A percentile compares a stretch with the other conserved stretches of the same genome.
Conservation (phyloP, 2,797 vertebrate genomes). For the Choloepus didactylus region DNA sequence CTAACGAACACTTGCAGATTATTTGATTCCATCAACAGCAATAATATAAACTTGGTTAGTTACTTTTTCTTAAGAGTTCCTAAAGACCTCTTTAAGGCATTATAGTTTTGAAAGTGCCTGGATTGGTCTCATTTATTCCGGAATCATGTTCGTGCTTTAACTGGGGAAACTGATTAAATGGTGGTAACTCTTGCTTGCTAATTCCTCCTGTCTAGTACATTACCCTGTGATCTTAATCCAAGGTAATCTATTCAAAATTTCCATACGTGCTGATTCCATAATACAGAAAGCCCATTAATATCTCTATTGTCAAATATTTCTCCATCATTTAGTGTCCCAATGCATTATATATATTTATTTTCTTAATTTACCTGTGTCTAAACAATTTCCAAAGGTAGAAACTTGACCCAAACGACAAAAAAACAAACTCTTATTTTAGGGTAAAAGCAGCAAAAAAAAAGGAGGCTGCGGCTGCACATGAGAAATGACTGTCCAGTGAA, state of each 20-base stretch:
- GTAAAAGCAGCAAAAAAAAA: conserved; percentile 9
- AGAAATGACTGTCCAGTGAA: conserved; percentile 48
- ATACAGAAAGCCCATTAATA: neutral
- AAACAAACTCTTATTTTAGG: conserved; percentile 1
- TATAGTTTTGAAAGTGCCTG: neutral
- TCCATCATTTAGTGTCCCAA: neutral
- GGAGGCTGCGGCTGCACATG: neutral
- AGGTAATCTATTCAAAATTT: conserved; percentile 34
- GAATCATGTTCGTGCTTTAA: neutral
- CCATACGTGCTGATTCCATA: neutral
- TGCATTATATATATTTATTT: neutral
- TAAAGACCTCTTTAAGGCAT: neutral
- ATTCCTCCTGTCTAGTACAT: neutral
- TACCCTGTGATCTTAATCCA: neutral
- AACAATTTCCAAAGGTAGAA: conserved; percentile 46
- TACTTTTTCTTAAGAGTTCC: neutral
- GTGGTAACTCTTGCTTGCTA: neutral
- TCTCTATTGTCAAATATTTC: neutral
- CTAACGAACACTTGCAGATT: neutral
- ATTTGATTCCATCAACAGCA: neutral
- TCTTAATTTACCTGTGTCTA: neutral
- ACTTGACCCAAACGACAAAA: neutral
- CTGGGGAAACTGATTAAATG: neutral
- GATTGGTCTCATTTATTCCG: neutral
- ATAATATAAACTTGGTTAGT: neutral